A percentile compares a stretch with the other conserved stretches of the same genome.
These are phyloP conservation scores for Heliconius melpomene DNA, from an alignment of 1,140 invertebrate genomes.

Conservation along the genomic window DNA sequence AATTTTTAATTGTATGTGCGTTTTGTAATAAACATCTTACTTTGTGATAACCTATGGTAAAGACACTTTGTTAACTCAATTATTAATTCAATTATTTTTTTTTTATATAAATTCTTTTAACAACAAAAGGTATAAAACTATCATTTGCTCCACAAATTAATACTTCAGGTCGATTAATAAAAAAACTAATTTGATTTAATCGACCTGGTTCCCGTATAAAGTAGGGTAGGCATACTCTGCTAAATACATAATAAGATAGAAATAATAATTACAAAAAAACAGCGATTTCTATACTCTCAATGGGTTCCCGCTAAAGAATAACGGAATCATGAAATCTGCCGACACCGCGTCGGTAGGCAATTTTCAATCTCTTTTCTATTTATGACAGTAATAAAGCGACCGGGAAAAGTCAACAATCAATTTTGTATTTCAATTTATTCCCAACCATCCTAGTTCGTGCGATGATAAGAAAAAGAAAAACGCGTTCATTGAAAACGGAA, in stretches of 20 bases:
- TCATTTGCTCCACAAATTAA: too few relatives aligned
- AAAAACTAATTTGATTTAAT: too few relatives aligned
- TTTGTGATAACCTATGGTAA: too few relatives aligned
- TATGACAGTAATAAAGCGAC: conserved; percentile 80
- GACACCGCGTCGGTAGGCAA: conserved; percentile 67
- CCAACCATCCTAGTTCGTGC: conserved; percentile 79
- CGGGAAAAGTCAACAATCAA: conserved; percentile 81
- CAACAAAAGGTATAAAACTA: too few relatives aligned
- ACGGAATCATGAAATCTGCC: conserved; percentile 62
- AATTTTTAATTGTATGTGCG: too few relatives aligned
- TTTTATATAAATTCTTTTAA: too few relatives aligned
- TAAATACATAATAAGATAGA: background rate
- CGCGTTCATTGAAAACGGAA: conserved; percentile 81
- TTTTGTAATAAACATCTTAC: too few relatives aligned
- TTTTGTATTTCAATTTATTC: conserved; percentile 82
- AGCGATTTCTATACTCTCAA: conserved; percentile 31
- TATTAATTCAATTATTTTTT: too few relatives aligned
- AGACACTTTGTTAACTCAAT: too few relatives aligned
- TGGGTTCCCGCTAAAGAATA: conserved; percentile 56
- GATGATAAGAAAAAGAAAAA: conserved; percentile 80
- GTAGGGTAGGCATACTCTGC: too few relatives aligned
- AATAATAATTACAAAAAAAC: conserved; percentile 20
- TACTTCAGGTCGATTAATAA: too few relatives aligned
- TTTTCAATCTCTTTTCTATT: conserved; percentile 80
- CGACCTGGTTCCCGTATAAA: too few relatives aligned